Evolutionary conservation across 2,888 invertebrate species (phyloP), one percentile per base, ranked within the genome.

Genomic region (Hirudinaria manillensis): DNA sequence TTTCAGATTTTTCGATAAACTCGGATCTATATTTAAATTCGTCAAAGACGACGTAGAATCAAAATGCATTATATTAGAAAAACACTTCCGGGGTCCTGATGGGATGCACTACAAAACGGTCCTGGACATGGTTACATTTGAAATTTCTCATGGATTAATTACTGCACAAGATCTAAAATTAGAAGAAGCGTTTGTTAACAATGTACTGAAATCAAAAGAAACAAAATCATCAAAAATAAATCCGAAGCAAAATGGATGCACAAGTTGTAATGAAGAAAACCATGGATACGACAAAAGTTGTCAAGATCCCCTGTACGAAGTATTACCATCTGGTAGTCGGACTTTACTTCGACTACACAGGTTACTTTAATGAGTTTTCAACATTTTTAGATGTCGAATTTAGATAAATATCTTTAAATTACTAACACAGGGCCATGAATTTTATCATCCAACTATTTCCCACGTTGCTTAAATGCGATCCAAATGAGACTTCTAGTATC

Each of bases 391-490:
- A 61, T 24, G 24, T 16, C 61, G n/a, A 27, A 7, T 61, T 61
- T 53, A 16, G 13, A 61, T 13, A 7, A 7, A 4, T 7, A 16
- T 61, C 29, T 61, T 61, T 61, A 45, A 45, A n/a, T n/a, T 45
- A 16, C 3, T 45, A 16, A 45, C n/a, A 7, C 61, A 68, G 68
- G 36, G 68, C 68, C 3, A 34, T 68, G 68, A 21, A 13, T 10
- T 68, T 68, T 36, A 34, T 68, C 7, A 24, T 68, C 32, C 68
- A 68, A 68, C 68, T 68, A n/a, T 68, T 68, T 36, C 68, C 68
- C 13, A 68, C 29, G 6, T 32, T 68, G 10, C 2, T 68, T 4
- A 32, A 61, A 24, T 61, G 21, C n/a, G 61, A 36, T 34, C 68
- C 36, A 6, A 32, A 7, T 29, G 10, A 3, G 6, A 61, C 3